Conservation (phyloP, 2,888 invertebrate genomes). For the Thecophora atra region DNA sequence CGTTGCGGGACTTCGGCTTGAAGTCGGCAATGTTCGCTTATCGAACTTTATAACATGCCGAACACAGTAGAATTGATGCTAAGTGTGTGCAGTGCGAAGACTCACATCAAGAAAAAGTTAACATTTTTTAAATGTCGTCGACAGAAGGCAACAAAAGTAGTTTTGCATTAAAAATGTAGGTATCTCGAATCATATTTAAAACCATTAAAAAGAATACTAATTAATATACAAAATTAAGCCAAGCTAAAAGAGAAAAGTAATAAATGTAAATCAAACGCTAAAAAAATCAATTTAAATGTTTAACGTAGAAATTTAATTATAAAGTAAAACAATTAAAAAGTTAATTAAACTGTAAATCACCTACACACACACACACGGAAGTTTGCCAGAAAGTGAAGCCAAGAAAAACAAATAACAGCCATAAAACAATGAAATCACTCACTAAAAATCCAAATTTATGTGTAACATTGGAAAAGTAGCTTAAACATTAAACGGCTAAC, state of each 20-base stretch:
- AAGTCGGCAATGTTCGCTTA: no score
- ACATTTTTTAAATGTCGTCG: slow-evolving; percentile 41
- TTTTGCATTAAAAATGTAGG: slow-evolving; percentile 29
- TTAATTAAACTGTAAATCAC: neutral
- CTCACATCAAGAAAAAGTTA: slow-evolving; percentile 39
- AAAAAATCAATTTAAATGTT: slow-evolving; percentile 21
- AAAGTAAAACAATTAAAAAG: slow-evolving; percentile 3
- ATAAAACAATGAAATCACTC: slow-evolving; percentile 2
- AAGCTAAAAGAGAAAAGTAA: neutral
- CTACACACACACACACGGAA: neutral
- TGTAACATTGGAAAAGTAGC: neutral
- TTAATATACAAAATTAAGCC: slow-evolving; percentile 22
- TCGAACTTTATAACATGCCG: neutral
- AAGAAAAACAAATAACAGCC: neutral
- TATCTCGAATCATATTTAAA: slow-evolving; percentile 7
- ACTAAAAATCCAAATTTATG: neutral
- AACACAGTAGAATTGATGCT: slow-evolving; percentile 15
- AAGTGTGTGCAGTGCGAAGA: slow-evolving; percentile 23
- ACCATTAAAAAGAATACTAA: slow-evolving; percentile 24
- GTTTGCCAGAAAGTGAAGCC: neutral
- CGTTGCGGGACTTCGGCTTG: no score
- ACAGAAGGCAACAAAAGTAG: slow-evolving; percentile 32
- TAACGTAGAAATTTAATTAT: slow-evolving; percentile 14
- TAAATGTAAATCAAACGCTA: slow-evolving; percentile 20
- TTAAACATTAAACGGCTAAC: neutral